These are phyloP conservation scores for Cataglyphis altisquamis DNA, from an alignment of 2,888 invertebrate species.

Conservation along the genomic window DNA sequence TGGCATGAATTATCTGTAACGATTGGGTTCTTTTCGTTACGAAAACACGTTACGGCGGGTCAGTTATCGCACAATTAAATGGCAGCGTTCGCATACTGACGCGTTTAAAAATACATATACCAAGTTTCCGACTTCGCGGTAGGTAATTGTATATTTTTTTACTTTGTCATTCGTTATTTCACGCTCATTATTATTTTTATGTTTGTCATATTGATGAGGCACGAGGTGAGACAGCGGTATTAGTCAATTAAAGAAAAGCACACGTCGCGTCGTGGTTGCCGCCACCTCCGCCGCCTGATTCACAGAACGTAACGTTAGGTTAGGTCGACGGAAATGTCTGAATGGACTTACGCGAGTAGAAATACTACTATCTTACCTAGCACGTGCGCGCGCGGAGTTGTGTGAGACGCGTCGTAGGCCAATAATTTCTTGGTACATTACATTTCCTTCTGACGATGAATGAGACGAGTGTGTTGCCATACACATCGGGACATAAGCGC, in stretches of 20 bases:
- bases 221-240: background rate
- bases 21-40: constrained; percentile 6
- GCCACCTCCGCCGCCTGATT: constrained; percentile 25
- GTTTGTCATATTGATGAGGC: background rate
- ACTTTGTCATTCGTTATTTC: background rate
- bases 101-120: constrained; percentile 44
- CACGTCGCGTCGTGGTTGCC: background rate
- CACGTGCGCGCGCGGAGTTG: background rate
- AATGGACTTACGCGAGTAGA: constrained; percentile 52
- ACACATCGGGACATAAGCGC: background rate
- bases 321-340: constrained; percentile 51
- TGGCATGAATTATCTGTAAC: constrained; percentile 39
- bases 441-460: constrained; percentile 39
- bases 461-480: constrained; percentile 13
- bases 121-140: background rate
- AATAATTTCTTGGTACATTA: constrained; percentile 43
- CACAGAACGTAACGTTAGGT: constrained; percentile 52
- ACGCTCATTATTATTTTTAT: background rate
- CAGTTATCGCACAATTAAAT: constrained; percentile 57
- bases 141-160: background rate
- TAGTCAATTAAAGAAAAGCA: constrained; percentile 42
- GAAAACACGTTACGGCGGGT: constrained; percentile 60
- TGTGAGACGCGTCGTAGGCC: constrained; percentile 26
- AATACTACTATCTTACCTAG: constrained; percentile 49
- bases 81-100: constrained; percentile 38